These are phyloP conservation scores for Venturia canescens DNA, from an alignment of 1,140 invertebrate species.

Conservation along the genomic window DNA sequence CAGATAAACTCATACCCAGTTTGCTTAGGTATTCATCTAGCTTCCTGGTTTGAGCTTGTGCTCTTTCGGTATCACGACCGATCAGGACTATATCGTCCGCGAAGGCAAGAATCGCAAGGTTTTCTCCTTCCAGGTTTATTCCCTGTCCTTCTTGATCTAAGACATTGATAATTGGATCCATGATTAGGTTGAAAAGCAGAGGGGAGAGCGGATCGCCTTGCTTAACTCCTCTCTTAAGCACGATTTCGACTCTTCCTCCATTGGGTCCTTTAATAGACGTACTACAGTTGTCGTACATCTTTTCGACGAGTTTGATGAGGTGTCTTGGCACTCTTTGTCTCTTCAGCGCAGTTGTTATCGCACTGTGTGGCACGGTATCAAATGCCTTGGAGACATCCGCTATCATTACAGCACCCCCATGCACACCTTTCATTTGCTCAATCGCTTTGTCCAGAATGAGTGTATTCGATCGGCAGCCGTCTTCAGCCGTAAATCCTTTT, in stretches of 20 bases:
- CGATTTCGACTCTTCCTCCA: not conserved
- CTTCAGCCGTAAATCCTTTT: conserved; percentile 54
- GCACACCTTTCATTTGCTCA: not conserved
- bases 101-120: conserved; percentile 55
- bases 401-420: not conserved
- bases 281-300: conserved; percentile 32
- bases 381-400: conserved; percentile 67
- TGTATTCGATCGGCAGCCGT: conserved; percentile 52
- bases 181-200: conserved; percentile 62
- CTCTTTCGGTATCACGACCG: not conserved
- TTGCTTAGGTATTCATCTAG: not conserved
- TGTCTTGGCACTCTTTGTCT: conserved; percentile 25
- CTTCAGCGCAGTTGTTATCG: conserved; percentile 45
- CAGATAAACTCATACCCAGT: not conserved
- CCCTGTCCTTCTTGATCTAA: conserved; percentile 54
- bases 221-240: conserved; percentile 55
- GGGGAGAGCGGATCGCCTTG: conserved; percentile 65
- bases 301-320: conserved; percentile 29
- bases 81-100: conserved; percentile 39
- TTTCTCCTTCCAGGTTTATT: conserved; percentile 46
- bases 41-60: not conserved
- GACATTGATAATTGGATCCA: conserved; percentile 57
- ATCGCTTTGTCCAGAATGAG: conserved; percentile 37
- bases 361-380: conserved; percentile 60
- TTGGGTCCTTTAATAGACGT: conserved; percentile 40